A percentile compares a stretch with the other conserved stretches of the same genome.
These are phyloP conservation scores for Catamblyrhynchus diadema DNA, from an alignment of 2,797 vertebrate species.

Conservation along the genomic window DNA sequence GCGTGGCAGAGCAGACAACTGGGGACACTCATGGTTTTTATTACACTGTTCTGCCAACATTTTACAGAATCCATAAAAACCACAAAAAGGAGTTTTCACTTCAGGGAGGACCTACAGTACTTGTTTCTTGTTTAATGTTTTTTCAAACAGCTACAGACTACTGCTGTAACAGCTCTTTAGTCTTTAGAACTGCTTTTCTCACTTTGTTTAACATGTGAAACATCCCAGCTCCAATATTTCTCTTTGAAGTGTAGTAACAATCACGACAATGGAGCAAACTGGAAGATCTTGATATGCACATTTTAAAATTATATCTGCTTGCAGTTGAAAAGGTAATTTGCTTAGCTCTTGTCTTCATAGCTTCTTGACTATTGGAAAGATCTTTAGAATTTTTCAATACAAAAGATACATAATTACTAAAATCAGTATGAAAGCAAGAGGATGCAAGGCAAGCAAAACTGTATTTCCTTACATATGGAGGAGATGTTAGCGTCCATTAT, in stretches of 20 bases:
- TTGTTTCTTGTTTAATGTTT: not conserved
- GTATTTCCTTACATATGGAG: not conserved
- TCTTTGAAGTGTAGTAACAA: not conserved
- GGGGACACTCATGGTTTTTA: not conserved
- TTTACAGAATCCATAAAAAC: not conserved
- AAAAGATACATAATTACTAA: not conserved
- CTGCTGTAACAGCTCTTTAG: not conserved
- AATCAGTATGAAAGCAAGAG: not conserved
- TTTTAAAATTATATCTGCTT: not conserved
- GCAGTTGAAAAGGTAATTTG: not conserved
- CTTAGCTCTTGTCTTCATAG: not conserved
- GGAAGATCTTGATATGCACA: not conserved
- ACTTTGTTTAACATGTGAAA: not conserved
- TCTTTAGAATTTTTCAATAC: not conserved
- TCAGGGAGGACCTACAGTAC: not conserved
- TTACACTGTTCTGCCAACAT: not conserved
- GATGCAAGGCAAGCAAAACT: not conserved
- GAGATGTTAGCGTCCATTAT: not conserved
- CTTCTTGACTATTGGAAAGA: not conserved
- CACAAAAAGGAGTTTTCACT: not conserved
- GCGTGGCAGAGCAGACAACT: not conserved
- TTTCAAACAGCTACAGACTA: not conserved
- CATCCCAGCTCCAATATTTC: not conserved
- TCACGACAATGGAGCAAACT: not conserved
- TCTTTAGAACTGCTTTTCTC: not conserved